Conservation (phyloP, 1,140 invertebrate genomes). For the Heterodera schachtii region DNA sequence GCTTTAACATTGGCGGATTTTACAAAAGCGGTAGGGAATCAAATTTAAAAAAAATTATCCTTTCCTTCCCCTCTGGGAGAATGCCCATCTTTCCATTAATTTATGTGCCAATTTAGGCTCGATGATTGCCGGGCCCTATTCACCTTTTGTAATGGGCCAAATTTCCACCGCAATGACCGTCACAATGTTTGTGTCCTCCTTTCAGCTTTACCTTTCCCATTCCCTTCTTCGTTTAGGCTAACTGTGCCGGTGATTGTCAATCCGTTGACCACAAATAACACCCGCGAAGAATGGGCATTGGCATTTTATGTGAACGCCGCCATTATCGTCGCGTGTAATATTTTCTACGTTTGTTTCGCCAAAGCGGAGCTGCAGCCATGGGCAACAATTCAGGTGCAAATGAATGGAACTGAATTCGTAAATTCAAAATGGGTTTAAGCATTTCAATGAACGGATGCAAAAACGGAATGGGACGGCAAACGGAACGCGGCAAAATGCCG, state of each 20-base stretch:
- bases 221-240: constrained; percentile 7
- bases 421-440: neutral
- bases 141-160: constrained; percentile 44
- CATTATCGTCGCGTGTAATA: constrained; percentile 42
- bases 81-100: neutral
- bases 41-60: neutral
- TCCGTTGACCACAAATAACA: constrained; percentile 40
- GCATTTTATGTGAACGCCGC: constrained; percentile 36
- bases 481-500: neutral
- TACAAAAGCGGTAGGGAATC: constrained; percentile 37
- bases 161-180: constrained; percentile 43
- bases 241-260: constrained; percentile 42
- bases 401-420: neutral
- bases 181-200: constrained; percentile 27
- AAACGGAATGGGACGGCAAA: neutral
- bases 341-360: constrained; percentile 42
- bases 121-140: constrained; percentile 40
- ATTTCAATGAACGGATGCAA: constrained; percentile 27
- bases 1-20: constrained; percentile 46
- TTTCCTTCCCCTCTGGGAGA: neutral
- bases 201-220: neutral
- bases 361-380: constrained; percentile 33
- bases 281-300: constrained; percentile 42
- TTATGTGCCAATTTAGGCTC: constrained; percentile 28
- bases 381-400: constrained; percentile 24